Evolutionary conservation across 2,113 vertebrate genomes (phyloP), one percentile per base, ranked within the genome.

Genomic region (Semnornis frantzii): DNA sequence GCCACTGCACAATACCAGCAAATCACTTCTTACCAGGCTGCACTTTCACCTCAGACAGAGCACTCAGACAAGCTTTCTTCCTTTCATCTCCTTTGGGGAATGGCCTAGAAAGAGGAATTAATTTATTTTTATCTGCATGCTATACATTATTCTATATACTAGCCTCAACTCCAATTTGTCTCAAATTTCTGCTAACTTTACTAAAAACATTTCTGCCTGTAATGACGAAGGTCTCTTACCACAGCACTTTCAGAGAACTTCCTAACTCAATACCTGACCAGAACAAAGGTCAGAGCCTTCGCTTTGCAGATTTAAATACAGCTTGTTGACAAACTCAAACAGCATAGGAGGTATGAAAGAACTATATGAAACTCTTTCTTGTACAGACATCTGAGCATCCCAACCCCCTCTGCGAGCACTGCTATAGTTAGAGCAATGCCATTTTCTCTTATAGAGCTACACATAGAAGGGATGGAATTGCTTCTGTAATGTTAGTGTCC

Each of bases 71-170:
- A 50, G 99, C 99, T 89, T 98, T 98, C 96, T 99, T 99, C 48
- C 99, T 98, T 97, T 99, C 99, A 9, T 99, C 99, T 12, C 99
- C 99, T 98, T 99, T 99, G 64, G 99, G 99, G 92, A 98, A 98
- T n/a, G 99, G 99, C 93, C 99, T 99, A 94, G 68, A 90, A 81
- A 96, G 81, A 73, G 70, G 55, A 83, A 96, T 8, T 23, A 63
- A 19, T 63, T 83, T 48, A 30, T 76, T 77, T 70, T 85, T 63
- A 50, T 18, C 28, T 82, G 15, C 25, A 42, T n/a, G 17, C 25
- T 74, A 74, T 6, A 7, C 31, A 57, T 50, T 75, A 75, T 14
- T 59, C 27, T 46, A 42, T 7, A 18, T 14, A 58, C 5, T 42
- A 69, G 27, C 17, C 55, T 85, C 30, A 52, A 65, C 55, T 85